phyloP scores from a whole-genome alignment of 92 coral and sea anemone genomes.

The Epizoanthus illoricatus region DNA sequence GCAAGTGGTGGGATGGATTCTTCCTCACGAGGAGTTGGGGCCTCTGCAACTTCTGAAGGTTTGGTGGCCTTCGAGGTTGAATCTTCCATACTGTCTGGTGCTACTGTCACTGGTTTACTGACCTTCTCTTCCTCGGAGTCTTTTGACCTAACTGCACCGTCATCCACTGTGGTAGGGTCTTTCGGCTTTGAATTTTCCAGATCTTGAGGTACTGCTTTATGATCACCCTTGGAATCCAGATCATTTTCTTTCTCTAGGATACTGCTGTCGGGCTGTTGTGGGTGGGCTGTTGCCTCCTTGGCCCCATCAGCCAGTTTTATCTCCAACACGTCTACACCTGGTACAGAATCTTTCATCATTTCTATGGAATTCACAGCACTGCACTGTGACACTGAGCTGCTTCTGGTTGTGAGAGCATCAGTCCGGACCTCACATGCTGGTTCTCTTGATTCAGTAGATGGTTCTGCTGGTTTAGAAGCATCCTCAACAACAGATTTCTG shows the following conservation, averaged over 20 bases:
- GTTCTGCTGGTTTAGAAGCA: constrained; percentile 2
- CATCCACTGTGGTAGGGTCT: constrained; percentile 3
- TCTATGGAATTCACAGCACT: constrained; percentile 57
- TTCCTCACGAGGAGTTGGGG: not conserved
- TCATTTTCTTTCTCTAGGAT: not conserved
- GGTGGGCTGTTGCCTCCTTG: constrained; percentile 90
- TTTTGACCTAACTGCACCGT: constrained; percentile 1
- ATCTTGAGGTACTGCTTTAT: not conserved
- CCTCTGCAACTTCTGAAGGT: not conserved
- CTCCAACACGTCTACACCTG: constrained; percentile 89
- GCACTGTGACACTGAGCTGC: constrained; percentile 56
- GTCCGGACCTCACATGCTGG: constrained; percentile 5
- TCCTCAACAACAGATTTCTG: not conserved
- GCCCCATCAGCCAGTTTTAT: constrained; percentile 80
- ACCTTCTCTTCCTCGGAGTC: not conserved
- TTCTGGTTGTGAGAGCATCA: constrained; percentile 17
- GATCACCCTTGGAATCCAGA: not conserved
- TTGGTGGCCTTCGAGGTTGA: not conserved
- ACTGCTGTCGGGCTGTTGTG: constrained; percentile 50
- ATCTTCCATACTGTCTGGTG: not conserved
- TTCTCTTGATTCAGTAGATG: constrained; percentile 23
- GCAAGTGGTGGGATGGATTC: constrained; percentile 34
- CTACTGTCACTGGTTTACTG: not conserved
- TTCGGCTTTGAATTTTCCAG: not conserved
- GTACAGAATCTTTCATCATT: constrained; percentile 49